Percentiles rank a stretch among this genome's conserved stretches.
These are phyloP conservation scores for Riptortus pedestris DNA, from an alignment of 1,140 invertebrate genomes.

Conservation along the genomic window DNA sequence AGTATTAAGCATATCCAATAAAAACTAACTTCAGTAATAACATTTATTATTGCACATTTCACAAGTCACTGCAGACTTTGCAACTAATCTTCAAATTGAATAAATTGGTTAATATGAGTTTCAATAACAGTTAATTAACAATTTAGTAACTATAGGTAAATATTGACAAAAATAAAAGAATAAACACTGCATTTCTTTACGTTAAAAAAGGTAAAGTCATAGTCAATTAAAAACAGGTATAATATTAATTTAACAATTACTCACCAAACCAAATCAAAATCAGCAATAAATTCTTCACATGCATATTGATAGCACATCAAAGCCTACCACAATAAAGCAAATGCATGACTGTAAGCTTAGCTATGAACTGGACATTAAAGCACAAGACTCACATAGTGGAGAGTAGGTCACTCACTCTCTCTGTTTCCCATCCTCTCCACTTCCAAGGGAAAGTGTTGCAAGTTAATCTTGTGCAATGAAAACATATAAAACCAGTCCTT, in stretches of 20 bases:
- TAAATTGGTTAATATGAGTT: too few species aligned
- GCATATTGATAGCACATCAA: neutral
- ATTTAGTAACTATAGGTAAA: too few species aligned
- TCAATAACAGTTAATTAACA: too few species aligned
- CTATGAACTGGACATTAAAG: neutral
- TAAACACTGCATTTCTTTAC: too few species aligned
- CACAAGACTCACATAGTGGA: neutral
- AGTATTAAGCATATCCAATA: too few species aligned
- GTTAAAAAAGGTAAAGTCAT: too few species aligned
- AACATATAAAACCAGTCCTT: neutral
- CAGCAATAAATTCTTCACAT: neutral
- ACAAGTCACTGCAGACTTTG: too few species aligned
- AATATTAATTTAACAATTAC: neutral
- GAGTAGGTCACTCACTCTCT: neutral
- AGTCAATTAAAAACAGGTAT: too few species aligned
- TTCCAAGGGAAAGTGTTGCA: neutral
- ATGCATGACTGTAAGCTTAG: neutral
- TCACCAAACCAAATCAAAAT: neutral
- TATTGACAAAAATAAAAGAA: too few species aligned
- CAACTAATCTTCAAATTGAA: too few species aligned
- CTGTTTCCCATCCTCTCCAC: neutral
- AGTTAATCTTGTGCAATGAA: neutral
- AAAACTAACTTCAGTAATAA: too few species aligned
- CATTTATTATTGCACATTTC: too few species aligned
- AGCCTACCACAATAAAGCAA: neutral